phyloP scores from a whole-genome alignment of 2,888 invertebrate genomes.

The Drosophila kanekoi region DNA sequence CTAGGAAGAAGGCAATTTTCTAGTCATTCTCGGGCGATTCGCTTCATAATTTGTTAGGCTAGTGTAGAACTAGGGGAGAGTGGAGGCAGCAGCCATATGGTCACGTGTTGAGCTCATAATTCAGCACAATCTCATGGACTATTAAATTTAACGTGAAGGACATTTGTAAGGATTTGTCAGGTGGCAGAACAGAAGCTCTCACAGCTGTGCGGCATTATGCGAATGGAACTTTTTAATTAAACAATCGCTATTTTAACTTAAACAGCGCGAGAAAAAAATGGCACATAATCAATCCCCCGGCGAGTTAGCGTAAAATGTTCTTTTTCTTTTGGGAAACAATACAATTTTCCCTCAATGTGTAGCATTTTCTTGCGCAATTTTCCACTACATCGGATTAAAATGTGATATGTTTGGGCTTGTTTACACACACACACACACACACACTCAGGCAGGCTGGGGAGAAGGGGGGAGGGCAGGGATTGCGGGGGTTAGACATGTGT shows the following conservation, averaged over 20 bases:
- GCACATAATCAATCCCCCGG: slow-evolving; percentile 65
- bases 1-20: slow-evolving; percentile 42
- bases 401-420: slow-evolving; percentile 81
- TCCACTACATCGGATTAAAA: slow-evolving; percentile 80
- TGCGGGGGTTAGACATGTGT: slow-evolving; percentile 64
- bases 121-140: slow-evolving; percentile 62
- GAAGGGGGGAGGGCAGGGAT: neutral
- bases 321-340: slow-evolving; percentile 40
- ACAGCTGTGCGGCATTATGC: neutral
- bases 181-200: neutral
- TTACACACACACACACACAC: slow-evolving; percentile 54
- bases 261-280: slow-evolving; percentile 64
- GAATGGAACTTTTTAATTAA: slow-evolving; percentile 58
- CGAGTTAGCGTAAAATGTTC: slow-evolving; percentile 21
- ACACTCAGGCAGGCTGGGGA: neutral
- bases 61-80: neutral
- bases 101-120: slow-evolving; percentile 75
- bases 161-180: slow-evolving; percentile 68
- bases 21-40: slow-evolving; percentile 47
- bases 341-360: slow-evolving; percentile 56
- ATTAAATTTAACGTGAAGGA: slow-evolving; percentile 60
- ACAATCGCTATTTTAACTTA: slow-evolving; percentile 59
- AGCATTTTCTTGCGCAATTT: slow-evolving; percentile 68
- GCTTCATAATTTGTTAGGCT: slow-evolving; percentile 38
- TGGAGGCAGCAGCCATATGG: slow-evolving; percentile 60